These are phyloP conservation scores for Ginglymostoma cirratum DNA, from an alignment of 2,113 vertebrate species.

Conservation along the genomic window DNA sequence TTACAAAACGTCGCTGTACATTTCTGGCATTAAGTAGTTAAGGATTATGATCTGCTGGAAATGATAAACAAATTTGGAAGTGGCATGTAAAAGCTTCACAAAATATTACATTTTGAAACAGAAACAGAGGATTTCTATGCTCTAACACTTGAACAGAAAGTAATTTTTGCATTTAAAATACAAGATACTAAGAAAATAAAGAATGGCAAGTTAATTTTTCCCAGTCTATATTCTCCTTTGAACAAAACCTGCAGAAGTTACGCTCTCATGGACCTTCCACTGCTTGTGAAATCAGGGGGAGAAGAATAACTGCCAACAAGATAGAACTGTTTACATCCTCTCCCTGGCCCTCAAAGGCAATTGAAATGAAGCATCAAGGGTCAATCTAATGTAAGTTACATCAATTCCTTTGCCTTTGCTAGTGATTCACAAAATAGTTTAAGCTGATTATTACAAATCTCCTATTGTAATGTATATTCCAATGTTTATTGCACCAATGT, in stretches of 20 bases:
- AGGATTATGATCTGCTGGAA: neutral
- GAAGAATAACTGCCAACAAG: neutral
- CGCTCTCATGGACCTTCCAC: neutral
- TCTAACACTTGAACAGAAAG: neutral
- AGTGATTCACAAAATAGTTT: neutral
- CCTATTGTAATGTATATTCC: neutral
- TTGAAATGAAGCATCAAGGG: neutral
- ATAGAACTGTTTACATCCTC: neutral
- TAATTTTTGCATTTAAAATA: neutral
- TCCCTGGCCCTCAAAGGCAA: neutral
- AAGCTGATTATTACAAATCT: slow-evolving; percentile 1
- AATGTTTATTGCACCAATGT: neutral
- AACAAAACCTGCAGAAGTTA: neutral
- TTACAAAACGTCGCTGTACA: neutral
- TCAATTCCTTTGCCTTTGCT: neutral
- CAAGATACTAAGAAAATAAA: neutral
- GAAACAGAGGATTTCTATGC: neutral
- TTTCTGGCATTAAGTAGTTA: neutral
- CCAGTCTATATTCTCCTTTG: neutral
- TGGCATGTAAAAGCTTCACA: neutral
- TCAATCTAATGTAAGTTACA: neutral
- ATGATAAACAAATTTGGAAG: neutral
- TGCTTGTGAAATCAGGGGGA: neutral
- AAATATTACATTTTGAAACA: neutral
- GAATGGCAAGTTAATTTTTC: neutral